Percentiles rank a stretch among this genome's conserved stretches.
Evolutionary conservation across 2,888 invertebrate species (phyloP).

Genomic region (Sympetrum striolatum): DNA sequence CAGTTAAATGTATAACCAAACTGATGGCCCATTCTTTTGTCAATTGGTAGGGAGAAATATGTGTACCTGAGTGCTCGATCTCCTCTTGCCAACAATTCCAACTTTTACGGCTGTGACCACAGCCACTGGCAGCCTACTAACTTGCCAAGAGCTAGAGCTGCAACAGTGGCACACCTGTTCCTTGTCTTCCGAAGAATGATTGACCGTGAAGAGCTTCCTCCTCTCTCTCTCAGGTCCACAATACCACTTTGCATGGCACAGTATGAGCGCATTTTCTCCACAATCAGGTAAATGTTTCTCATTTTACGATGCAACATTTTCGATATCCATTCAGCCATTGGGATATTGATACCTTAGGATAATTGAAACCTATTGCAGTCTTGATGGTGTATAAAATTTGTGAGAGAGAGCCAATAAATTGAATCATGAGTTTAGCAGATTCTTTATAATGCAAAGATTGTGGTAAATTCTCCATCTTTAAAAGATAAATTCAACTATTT

Average conservation of each 20-base stretch:
- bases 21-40: too few relatives aligned
- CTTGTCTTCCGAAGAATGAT: slow-evolving; percentile 58
- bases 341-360: too few relatives aligned
- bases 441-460: neutral
- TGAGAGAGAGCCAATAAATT: too few relatives aligned
- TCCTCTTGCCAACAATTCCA: slow-evolving; percentile 61
- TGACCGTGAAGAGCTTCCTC: slow-evolving; percentile 60
- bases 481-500: too few relatives aligned
- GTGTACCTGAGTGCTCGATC: slow-evolving; percentile 60
- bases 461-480: too few relatives aligned
- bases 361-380: too few relatives aligned
- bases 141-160: slow-evolving; percentile 56
- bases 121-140: slow-evolving; percentile 58
- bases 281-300: slow-evolving; percentile 56
- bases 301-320: neutral
- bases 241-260: slow-evolving; percentile 63
- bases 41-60: slow-evolving; percentile 59
- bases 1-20: too few relatives aligned
- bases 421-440: too few relatives aligned
- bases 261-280: slow-evolving; percentile 60
- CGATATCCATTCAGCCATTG: too few relatives aligned
- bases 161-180: slow-evolving; percentile 57
- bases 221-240: slow-evolving; percentile 59
- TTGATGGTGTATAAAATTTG: too few relatives aligned
- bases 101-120: slow-evolving; percentile 62